Evolutionary conservation across 2,797 vertebrate genomes (phyloP).

Genomic region (Triplophysa bombifrons): DNA sequence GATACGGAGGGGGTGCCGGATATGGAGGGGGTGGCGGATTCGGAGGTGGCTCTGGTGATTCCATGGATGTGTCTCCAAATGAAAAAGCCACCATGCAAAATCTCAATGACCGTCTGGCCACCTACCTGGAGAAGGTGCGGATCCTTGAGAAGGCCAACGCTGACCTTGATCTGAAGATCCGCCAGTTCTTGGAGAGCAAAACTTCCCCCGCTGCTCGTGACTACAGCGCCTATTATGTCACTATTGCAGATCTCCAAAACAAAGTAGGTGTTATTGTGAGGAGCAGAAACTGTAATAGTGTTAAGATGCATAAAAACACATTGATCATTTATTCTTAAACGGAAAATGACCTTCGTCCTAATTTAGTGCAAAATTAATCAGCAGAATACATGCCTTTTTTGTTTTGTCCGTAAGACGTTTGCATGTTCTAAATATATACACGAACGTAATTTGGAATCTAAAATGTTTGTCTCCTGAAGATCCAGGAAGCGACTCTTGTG

Average conservation of each 20-base stretch:
- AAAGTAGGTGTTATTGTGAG: slow-evolving; percentile 72
- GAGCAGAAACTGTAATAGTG: not conserved
- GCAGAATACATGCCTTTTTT: too few species aligned
- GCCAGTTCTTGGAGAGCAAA: slow-evolving; percentile 76
- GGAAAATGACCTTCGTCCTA: not conserved
- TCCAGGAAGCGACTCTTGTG: slow-evolving; percentile 70
- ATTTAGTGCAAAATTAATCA: not conserved
- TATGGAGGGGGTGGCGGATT: slow-evolving; percentile 5
- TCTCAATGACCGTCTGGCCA: slow-evolving; percentile 88
- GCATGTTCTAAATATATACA: not conserved
- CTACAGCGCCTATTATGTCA: slow-evolving; percentile 72
- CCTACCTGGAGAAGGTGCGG: slow-evolving; percentile 86
- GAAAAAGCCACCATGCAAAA: slow-evolving; percentile 86
- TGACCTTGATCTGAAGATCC: slow-evolving; percentile 84
- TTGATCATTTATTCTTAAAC: not conserved
- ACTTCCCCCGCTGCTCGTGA: slow-evolving; percentile 69
- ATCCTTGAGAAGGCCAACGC: slow-evolving; percentile 80
- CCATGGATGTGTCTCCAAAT: slow-evolving; percentile 52
- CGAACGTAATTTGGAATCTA: not conserved
- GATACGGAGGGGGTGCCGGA: slow-evolving; percentile 3
- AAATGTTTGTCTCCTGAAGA: slow-evolving; percentile 64
- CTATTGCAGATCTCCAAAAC: slow-evolving; percentile 81
- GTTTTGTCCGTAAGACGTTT: not conserved
- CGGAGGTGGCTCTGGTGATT: slow-evolving; percentile 32
- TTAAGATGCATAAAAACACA: not conserved